Percentiles rank a stretch among this genome's conserved stretches.
Evolutionary conservation across 2,888 invertebrate species (phyloP).

Genomic region (Acanthosoma haemorrhoidale): DNA sequence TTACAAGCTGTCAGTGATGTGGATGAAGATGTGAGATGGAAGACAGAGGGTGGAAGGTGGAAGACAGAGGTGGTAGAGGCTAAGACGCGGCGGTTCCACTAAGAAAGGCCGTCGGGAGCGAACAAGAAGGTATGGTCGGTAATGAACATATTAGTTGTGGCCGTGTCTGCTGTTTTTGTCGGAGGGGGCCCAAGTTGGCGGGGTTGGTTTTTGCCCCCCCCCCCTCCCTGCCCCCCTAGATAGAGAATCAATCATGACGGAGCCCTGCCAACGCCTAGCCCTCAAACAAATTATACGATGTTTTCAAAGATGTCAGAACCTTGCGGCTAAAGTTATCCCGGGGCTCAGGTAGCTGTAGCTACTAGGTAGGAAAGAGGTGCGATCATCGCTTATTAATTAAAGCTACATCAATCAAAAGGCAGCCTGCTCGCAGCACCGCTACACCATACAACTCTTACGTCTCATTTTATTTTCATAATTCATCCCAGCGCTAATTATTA

Average conservation of each 20-base stretch:
- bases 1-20: too few species aligned
- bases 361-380: constrained; percentile 17
- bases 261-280: constrained; percentile 2
- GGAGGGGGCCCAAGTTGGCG: neutral
- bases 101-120: neutral
- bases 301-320: constrained; percentile 22
- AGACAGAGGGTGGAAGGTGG: neutral
- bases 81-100: neutral
- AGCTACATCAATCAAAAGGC: constrained; percentile 11
- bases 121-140: neutral
- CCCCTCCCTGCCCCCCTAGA: neutral
- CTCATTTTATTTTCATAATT: constrained; percentile 29
- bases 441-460: neutral
- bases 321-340: neutral
- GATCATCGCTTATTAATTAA: constrained; percentile 24
- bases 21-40: too few species aligned
- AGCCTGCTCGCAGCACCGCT: constrained; percentile 12
- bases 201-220: neutral
- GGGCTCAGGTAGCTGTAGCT: constrained; percentile 8
- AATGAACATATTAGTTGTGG: constrained; percentile 9
- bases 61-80: neutral
- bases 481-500: neutral
- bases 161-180: neutral
- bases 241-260: constrained; percentile 18
- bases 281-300: constrained; percentile 23